Evolutionary conservation across 37 sponge, comb jelly and placozoan species (phyloP), one percentile per base, ranked within the genome.

Genomic region (Aphrocallistes beatrix): DNA sequence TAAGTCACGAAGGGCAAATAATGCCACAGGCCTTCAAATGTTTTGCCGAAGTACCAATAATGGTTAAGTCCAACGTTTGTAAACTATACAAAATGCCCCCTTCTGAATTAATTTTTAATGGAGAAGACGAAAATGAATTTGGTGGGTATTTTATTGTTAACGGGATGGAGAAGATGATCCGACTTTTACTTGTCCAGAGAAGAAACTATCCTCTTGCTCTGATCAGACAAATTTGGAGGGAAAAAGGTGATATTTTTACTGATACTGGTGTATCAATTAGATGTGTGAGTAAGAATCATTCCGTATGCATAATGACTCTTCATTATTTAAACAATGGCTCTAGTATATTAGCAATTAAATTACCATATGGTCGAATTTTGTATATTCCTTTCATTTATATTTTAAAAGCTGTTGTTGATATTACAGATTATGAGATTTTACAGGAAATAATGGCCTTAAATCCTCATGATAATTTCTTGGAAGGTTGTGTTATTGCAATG

Each of bases 101-200:
- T 0, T 81, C 51, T 21, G 90, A 94, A 51, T 85, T 97, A 39
- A 88, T 92, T 1, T 36, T 89, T 60, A 87, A 85, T 51, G 90
- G 90, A 25, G 94, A 97, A 60, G 98, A 97, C 51, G 88, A 83
- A 32, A 51, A 97, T 90, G 98, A 97, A 84, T 39, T 87, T 47
- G 98, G 98, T 10, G 98, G 98, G n/a, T 97, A 97, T 83, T 97
- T 97, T 83, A 91, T 97, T 34, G 86, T 97, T 47, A 94, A 97
- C 87, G 98, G 98, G 19, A 93, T 89, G 34, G 98, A 97, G 88
- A 88, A 90, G 51, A 36, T 97, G 10, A 84, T 97, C 16, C 87
- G 98, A n/a, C 91, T 95, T 92, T 42, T 95, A 37, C 82, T 95
- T 32, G 86, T 93, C 87, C 92, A 93, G 39, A 88, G 96, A 36